Percentiles rank a stretch among this genome's conserved stretches.
phyloP scores from a whole-genome alignment of 2,113 vertebrate genomes.

The Colaptes auratus region DNA sequence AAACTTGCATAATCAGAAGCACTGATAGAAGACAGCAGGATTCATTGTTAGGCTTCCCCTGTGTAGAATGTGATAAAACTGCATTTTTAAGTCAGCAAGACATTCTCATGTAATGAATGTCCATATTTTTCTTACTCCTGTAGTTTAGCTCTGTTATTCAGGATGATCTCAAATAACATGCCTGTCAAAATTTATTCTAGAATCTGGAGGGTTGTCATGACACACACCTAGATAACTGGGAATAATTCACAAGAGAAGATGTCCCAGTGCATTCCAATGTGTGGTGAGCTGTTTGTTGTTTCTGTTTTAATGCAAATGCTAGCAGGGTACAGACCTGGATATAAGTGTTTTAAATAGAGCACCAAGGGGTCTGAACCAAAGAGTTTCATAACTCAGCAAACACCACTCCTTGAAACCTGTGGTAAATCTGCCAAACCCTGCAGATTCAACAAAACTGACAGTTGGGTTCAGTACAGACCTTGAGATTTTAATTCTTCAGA shows the following conservation, averaged over 20 bases:
- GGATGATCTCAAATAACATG: neutral
- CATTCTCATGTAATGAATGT: neutral
- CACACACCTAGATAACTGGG: neutral
- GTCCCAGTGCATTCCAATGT: neutral
- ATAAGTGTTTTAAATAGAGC: slow-evolving; percentile 11
- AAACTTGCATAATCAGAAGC: neutral
- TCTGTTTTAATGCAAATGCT: neutral
- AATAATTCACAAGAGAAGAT: neutral
- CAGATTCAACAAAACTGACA: neutral
- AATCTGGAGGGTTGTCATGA: neutral
- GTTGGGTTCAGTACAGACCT: neutral
- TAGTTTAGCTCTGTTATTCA: neutral
- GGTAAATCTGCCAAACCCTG: neutral
- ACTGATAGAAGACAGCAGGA: neutral
- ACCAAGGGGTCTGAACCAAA: neutral
- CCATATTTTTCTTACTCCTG: neutral
- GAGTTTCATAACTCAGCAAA: neutral
- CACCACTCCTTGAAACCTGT: neutral
- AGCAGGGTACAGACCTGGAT: neutral
- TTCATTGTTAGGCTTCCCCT: neutral
- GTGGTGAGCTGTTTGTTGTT: neutral
- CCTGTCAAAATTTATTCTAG: neutral
- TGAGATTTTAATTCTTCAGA: neutral
- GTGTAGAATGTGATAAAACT: neutral
- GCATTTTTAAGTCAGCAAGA: neutral